Percentiles rank a stretch among this genome's conserved stretches.
Evolutionary conservation across 2,797 vertebrate genomes (phyloP).

Genomic region (Danio kyathit): DNA sequence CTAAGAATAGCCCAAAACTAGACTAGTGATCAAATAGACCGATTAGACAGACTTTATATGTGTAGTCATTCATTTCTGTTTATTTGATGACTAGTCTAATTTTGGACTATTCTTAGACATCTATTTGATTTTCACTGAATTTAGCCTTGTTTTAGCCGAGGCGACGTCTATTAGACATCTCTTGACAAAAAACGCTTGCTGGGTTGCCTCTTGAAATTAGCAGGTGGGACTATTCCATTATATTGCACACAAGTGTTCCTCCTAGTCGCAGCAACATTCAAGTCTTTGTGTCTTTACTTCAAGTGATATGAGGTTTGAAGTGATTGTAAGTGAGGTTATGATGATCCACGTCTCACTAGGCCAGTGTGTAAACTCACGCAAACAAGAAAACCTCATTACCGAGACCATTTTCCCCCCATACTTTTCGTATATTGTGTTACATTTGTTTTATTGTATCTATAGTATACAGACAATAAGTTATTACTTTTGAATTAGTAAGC

Average conservation of each 20-base stretch:
- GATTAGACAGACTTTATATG: no score
- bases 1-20: no score
- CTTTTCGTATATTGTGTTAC: slow-evolving; percentile 72
- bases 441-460: slow-evolving; percentile 65
- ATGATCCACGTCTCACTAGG: neutral
- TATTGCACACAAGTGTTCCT: neutral
- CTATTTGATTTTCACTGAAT: no score
- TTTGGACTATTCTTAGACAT: no score
- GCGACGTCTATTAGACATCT: no score
- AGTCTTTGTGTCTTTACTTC: neutral
- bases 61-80: no score
- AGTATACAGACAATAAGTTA: slow-evolving; percentile 79
- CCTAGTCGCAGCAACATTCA: neutral
- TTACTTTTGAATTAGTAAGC: slow-evolving; percentile 78
- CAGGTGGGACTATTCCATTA: no score
- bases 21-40: no score
- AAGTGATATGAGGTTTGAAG: neutral
- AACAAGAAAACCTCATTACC: slow-evolving; percentile 78
- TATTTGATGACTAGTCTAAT: no score
- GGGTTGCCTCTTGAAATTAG: no score
- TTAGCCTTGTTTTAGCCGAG: no score
- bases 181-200: no score
- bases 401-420: slow-evolving; percentile 57
- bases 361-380: slow-evolving; percentile 64
- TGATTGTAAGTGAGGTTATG: neutral